These are phyloP conservation scores for Polia nebulosa DNA, from an alignment of 2,888 invertebrate genomes.

Conservation along the genomic window DNA sequence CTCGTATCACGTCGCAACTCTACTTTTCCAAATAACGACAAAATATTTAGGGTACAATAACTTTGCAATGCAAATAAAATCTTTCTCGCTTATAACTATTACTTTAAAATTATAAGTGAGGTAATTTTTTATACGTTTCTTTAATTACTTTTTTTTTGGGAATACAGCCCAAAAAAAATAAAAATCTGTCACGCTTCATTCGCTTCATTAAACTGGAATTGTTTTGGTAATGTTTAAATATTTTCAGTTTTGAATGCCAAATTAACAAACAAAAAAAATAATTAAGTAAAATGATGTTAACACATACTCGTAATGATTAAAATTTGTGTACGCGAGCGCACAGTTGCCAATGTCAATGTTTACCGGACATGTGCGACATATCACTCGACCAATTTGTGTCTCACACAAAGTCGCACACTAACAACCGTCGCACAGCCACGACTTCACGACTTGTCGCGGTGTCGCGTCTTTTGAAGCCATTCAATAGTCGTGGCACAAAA, in stretches of 20 bases:
- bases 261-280: too few relatives aligned
- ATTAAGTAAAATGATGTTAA: neutral
- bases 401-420: constrained; percentile 1
- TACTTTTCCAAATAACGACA: neutral
- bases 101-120: too few relatives aligned
- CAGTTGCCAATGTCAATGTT: constrained; percentile 72
- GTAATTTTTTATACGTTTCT: too few relatives aligned
- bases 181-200: too few relatives aligned
- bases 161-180: too few relatives aligned
- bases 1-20: neutral
- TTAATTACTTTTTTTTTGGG: too few relatives aligned
- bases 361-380: constrained; percentile 69
- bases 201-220: too few relatives aligned
- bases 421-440: constrained; percentile 31
- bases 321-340: constrained; percentile 55
- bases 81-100: too few relatives aligned
- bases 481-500: constrained; percentile 16
- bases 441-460: constrained; percentile 15
- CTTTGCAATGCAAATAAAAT: too few relatives aligned
- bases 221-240: too few relatives aligned
- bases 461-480: neutral
- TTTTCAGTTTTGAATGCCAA: too few relatives aligned
- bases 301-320: constrained; percentile 15
- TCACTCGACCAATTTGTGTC: constrained; percentile 41
- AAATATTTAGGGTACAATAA: too few relatives aligned